Base-by-base conservation (phyloP, 2,797 vertebrate genomes). In the Netta rufina region DNA sequence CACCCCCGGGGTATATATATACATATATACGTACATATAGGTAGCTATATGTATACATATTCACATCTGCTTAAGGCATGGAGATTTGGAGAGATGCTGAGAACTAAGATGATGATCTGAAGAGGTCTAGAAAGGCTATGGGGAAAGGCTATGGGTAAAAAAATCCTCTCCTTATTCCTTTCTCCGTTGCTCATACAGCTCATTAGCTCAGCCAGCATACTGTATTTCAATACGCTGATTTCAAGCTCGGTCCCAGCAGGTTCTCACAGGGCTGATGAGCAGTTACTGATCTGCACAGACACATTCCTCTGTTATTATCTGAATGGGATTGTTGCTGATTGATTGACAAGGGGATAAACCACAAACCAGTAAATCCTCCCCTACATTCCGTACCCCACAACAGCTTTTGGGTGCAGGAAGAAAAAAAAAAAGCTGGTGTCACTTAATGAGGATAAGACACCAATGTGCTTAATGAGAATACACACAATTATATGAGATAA, bases 181-280 rank as follows among this genome's bases (percentile, higher is more conserved):
- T 89, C 83, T 95, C 70, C 27, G 39, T 70, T 25, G 74, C 81
- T 85, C 83, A 74, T 39, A 27, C 62, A 87, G 84, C 91, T 96
- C 87, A 71, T 96, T 96, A 96, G 61, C 89, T 94, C 89, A 84
- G 82, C 82, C 93, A 96, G 89, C 73, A 71, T 1, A 41, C 81
- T 60, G 45, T 58, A 88, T 78, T 24, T 93, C 86, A 84, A 62
- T 53, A 79, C 57, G 5, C 19, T 96, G 93, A 95, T 96, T 92
- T 88, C 93, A 80, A 90, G 80, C 76, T 90, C 39, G 16, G 53
- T 93, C 95, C 84, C 96, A 92, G 94, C 67, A 92, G 86, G 89
- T 81, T 95, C 80, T 95, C 66, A 38, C 18, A 84, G 85, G 84
- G 86, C 84, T 96, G 95, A 95, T 89, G 89, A 96, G 84, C 77